Percentiles rank a stretch among this genome's conserved stretches.
These are phyloP conservation scores for Bacillus rossius DNA, from an alignment of 1,140 invertebrate species.

Conservation along the genomic window DNA sequence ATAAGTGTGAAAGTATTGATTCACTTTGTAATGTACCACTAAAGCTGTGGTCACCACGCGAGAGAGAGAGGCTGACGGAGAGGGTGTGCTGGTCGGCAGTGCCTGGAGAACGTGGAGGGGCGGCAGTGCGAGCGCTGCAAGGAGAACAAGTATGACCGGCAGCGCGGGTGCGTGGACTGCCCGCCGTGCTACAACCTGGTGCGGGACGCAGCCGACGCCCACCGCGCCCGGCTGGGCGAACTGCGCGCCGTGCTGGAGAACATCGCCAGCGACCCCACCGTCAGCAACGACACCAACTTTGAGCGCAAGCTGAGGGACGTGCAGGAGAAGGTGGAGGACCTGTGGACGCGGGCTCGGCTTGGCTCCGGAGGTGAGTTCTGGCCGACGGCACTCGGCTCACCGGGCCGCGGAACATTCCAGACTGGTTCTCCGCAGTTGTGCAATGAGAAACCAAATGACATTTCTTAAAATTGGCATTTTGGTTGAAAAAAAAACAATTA, in stretches of 20 bases:
- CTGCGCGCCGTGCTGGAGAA: constrained; percentile 62
- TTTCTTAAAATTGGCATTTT: too few relatives aligned
- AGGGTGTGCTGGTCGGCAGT: too few relatives aligned
- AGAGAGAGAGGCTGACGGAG: too few relatives aligned
- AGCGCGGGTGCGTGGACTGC: constrained; percentile 83
- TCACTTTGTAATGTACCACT: too few relatives aligned
- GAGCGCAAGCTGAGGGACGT: constrained; percentile 67
- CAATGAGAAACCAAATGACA: too few relatives aligned
- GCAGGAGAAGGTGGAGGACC: constrained; percentile 59
- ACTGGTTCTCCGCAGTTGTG: too few relatives aligned
- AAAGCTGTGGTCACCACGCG: too few relatives aligned
- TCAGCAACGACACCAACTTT: constrained; percentile 81
- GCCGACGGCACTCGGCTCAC: too few relatives aligned
- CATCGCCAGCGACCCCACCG: constrained; percentile 67
- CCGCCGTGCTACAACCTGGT: constrained; percentile 92
- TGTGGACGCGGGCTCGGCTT: constrained; percentile 63
- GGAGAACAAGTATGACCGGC: constrained; percentile 85
- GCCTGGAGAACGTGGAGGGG: constrained; percentile 87
- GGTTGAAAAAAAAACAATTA: too few relatives aligned
- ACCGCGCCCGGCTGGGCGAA: constrained; percentile 67
- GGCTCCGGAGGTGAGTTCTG: constrained; percentile 53
- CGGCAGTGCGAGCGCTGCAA: constrained; percentile 87
- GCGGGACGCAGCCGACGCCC: constrained; percentile 77
- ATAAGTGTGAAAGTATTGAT: too few relatives aligned
- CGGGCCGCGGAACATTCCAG: too few relatives aligned